A percentile compares a stretch with the other conserved stretches of the same genome.
Evolutionary conservation across 2,113 vertebrate genomes (phyloP).

Genomic region (Paraplagusia blochii): DNA sequence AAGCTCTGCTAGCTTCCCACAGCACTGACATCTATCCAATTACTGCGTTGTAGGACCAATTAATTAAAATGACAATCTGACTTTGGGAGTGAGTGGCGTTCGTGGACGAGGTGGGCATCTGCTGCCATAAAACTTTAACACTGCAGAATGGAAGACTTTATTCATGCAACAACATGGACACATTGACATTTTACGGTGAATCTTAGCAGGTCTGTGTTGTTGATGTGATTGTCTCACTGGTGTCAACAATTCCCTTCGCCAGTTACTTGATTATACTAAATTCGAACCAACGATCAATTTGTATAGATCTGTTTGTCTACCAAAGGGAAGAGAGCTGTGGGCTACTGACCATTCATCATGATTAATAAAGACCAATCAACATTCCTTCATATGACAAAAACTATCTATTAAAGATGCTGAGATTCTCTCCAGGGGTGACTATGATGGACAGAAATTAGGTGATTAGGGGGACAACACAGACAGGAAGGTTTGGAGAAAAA

Average conservation of each 20-base stretch:
- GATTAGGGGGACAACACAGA: no score
- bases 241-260: background rate
- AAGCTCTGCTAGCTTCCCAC: slow-evolving; percentile 34
- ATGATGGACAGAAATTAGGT: no score
- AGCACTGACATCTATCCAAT: slow-evolving; percentile 46
- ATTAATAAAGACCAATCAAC: no score
- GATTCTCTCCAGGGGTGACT: no score
- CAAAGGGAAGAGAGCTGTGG: no score
- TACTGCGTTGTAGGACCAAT: slow-evolving; percentile 53
- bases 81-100: slow-evolving; percentile 23
- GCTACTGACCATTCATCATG: no score
- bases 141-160: background rate
- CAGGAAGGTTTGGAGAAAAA: no score
- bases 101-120: slow-evolving; percentile 17
- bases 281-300: background rate
- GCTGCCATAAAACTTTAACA: background rate
- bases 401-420: no score
- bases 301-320: background rate
- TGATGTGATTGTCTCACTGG: background rate
- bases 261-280: background rate
- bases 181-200: background rate
- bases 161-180: slow-evolving; percentile 1
- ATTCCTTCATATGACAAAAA: no score
- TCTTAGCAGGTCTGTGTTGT: background rate
- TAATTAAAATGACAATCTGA: slow-evolving; percentile 49